Evolutionary conservation across 2,113 vertebrate species (phyloP), one percentile per base, ranked within the genome.

Genomic region (Gambusia holbrooki): DNA sequence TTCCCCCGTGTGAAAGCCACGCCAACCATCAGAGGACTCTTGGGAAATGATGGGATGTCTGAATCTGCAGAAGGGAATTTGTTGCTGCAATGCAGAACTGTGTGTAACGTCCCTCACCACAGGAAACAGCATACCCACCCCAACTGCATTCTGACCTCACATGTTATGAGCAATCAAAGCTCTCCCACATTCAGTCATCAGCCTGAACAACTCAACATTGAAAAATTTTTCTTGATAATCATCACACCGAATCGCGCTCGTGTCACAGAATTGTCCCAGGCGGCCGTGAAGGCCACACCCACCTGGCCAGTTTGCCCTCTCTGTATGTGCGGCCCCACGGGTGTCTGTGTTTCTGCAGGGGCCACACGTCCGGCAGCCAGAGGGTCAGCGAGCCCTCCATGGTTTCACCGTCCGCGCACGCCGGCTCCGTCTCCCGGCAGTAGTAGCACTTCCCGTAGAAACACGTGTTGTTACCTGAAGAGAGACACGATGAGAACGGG

Each of bases 381-480:
- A 99, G 95, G 0, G 97, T 99, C 77, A 99, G 90, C 0, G 98
- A 97, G 0, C 98, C 98, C 87, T 99, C 98, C 97, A 99, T 98
- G 8, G 93, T 68, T 82, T 99, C 97, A 2, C 96, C 96, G 0
- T 97, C 96, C 0, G 97, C 98, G 90, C 98, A 99, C 0, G 98
- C 98, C 1, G 98, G 98, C 89, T 99, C 98, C 2, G 96, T 98
- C 80, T 99, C 97, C 61, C 98, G 95, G 81, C 98, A 99, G 83
- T 99, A 99, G 82, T 99, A 99, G 90, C 98, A 99, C 91, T 99
- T 99, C 40, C 98, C 98, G 40, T 98, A 99, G 94, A 99, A 99
- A 74, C 98, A 99, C 1, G 96, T 97, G 83, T 97, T 98, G 79
- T 99, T 99, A 77, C 97, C 98, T 99, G 83, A 67, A 13, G 68